A percentile compares a stretch with the other conserved stretches of the same genome.
These are phyloP conservation scores for Turritopsis rubra DNA, from an alignment of 30 jellyfish, hydroid and myxozoan genomes.

Conservation along the genomic window DNA sequence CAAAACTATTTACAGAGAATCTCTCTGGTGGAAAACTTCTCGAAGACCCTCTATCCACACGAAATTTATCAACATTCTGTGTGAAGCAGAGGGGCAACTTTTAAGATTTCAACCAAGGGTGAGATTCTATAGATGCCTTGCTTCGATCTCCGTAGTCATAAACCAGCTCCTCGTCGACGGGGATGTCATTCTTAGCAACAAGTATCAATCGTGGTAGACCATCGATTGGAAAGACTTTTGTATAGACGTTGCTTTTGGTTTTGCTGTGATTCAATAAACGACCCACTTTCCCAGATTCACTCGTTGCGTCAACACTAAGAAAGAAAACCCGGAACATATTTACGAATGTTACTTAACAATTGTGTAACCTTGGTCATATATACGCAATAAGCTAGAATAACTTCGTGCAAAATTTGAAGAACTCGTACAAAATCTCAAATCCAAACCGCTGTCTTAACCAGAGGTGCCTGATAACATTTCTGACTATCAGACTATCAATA, in stretches of 20 bases:
- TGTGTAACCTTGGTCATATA: too few species aligned
- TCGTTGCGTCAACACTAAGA: conserved; percentile 95
- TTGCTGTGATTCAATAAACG: conserved; percentile 94
- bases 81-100: too few species aligned
- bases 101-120: conserved; percentile 86
- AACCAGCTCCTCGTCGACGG: conserved; percentile 72
- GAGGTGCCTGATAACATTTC: too few species aligned
- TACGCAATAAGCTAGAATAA: too few species aligned
- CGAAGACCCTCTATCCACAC: too few species aligned
- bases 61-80: not conserved
- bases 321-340: not conserved
- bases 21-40: too few species aligned
- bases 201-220: conserved; percentile 70
- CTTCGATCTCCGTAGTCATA: conserved; percentile 97
- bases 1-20: too few species aligned
- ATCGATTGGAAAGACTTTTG: conserved; percentile 66
- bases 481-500: too few species aligned
- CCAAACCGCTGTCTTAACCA: too few species aligned
- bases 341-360: too few species aligned
- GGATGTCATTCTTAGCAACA: conserved; percentile 75
- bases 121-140: conserved; percentile 71
- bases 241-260: conserved; percentile 66
- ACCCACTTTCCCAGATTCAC: conserved; percentile 84
- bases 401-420: too few species aligned
- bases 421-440: too few species aligned